A percentile compares a stretch with the other conserved stretches of the same genome.
Conservation (phyloP, 2,113 vertebrate genomes). For the Bathybates hornii region DNA sequence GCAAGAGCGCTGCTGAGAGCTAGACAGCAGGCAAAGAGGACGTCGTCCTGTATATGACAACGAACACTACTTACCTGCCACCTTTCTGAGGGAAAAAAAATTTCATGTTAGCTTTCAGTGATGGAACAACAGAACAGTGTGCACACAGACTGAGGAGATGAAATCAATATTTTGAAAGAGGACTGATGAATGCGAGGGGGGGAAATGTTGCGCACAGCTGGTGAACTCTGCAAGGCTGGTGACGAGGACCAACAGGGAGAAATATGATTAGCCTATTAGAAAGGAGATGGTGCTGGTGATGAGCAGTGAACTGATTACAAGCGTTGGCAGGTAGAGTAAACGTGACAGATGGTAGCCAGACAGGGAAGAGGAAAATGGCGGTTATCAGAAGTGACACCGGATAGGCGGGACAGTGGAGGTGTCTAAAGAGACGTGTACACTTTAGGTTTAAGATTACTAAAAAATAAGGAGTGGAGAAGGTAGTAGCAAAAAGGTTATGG, state of each 20-base stretch:
- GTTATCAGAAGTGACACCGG: background rate
- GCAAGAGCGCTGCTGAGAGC: background rate
- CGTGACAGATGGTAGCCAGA: background rate
- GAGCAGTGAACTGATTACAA: background rate
- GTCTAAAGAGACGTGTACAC: background rate
- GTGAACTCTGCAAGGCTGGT: background rate
- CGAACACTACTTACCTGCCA: background rate
- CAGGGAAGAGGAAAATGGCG: background rate
- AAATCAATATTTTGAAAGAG: background rate
- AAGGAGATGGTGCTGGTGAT: background rate
- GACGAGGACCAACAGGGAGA: background rate
- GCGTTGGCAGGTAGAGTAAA: background rate
- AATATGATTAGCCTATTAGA: background rate
- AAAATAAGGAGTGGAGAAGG: background rate
- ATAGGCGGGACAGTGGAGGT: background rate
- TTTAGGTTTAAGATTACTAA: background rate
- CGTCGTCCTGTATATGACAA: background rate
- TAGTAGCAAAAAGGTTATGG: background rate
- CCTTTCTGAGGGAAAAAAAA: background rate
- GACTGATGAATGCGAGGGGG: background rate
- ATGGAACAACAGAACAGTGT: background rate
- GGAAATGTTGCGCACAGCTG: background rate
- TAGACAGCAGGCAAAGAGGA: background rate
- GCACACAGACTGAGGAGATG: background rate
- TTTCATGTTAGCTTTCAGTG: background rate